Evolutionary conservation across 2,113 vertebrate genomes (phyloP).

Genomic region (Cephalophus harveyi): DNA sequence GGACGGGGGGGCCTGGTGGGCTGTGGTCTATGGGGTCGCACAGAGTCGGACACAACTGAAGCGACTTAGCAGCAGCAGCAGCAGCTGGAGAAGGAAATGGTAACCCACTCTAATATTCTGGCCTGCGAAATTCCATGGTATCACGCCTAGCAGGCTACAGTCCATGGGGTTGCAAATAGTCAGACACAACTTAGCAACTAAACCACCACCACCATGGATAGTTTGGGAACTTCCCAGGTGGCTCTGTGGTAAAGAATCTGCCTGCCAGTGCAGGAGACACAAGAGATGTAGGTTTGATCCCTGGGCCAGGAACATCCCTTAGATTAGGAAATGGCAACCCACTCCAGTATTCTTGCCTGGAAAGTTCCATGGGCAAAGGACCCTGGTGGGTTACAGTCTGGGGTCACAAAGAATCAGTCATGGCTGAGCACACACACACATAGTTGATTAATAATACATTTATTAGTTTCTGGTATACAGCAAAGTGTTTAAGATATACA

Average conservation of each 20-base stretch:
- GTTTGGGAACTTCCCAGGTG: background rate
- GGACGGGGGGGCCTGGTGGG: too few species aligned
- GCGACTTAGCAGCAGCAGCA: background rate
- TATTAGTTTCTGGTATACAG: background rate
- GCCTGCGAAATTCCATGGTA: background rate
- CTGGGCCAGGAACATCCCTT: background rate
- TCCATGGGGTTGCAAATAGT: background rate
- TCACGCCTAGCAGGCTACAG: background rate
- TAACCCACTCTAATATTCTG: background rate
- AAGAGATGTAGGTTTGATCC: background rate
- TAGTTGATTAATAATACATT: background rate
- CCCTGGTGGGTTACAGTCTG: background rate
- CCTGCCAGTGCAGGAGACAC: background rate
- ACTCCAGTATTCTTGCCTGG: background rate
- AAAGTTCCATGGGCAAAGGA: background rate
- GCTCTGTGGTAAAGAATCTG: background rate
- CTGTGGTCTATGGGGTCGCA: too few species aligned
- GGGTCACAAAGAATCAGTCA: background rate
- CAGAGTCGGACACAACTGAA: too few species aligned
- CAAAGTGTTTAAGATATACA: background rate
- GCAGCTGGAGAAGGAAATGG: background rate
- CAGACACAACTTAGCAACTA: background rate
- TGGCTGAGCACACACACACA: background rate
- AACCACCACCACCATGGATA: background rate
- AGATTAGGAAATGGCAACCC: background rate